Evolutionary conservation across 1,140 invertebrate species (phyloP), one percentile per base, ranked within the genome.

Genomic region (Vollenhovia emeryi): DNA sequence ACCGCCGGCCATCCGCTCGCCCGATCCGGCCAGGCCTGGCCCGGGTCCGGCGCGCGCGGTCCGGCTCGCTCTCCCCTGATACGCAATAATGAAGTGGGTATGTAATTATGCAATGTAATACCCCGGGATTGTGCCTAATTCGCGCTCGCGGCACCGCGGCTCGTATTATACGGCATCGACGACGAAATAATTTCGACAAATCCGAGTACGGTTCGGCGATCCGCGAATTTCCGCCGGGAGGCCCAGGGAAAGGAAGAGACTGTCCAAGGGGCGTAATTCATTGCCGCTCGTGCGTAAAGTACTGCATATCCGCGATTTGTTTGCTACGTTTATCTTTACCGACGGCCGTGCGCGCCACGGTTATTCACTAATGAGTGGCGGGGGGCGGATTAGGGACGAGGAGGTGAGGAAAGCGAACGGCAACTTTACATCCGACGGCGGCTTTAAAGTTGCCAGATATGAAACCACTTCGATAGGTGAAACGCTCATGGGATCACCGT

Each of bases 381-480:
- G 36, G 30, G n/a, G 15, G 7, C 15, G 7, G 21, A 60, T 24
- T n/a, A n/a, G 7, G 30, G 36, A 33, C 11, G 68, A 62, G 52
- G 59, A 48, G 43, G 6, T 11, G 48, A 82, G 66, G 59, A 73
- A 64, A 75, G 43, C 79, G 75, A 73, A 82, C 76, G 75, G 91
- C 86, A 90, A 92, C 86, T 93, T 93, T 90, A 90, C 89, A 86
- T 89, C 85, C 86, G 91, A 92, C 89, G 85, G 84, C 69, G 91
- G 86, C 89, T 91, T 91, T 93, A 92, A 93, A 93, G 86, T 93
- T 90, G 85, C 60, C 68, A 88, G 91, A 91, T 90, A 91, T 91
- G 90, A 92, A 91, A 91, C 84, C 89, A 88, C 66, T 89, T 86
- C 86, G 89, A 92, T 92, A 91, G 89, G 82, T 86, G 88, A 71